Evolutionary conservation across 2,113 vertebrate genomes (phyloP).

Genomic region (Centropristis striata): DNA sequence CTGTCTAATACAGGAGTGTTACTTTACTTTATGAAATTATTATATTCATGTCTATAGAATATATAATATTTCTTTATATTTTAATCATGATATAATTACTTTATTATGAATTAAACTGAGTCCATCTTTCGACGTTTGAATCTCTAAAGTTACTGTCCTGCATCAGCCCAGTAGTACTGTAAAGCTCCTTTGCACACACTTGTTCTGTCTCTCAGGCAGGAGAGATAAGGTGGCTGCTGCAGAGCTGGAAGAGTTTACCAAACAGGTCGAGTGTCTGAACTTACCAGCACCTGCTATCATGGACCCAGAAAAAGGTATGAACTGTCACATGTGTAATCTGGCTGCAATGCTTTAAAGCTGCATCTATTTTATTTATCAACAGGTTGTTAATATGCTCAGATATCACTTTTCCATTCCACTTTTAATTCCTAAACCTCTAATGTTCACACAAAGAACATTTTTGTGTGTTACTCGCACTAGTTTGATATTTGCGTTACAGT

Average conservation of each 20-base stretch:
- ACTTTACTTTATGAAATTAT: too few relatives aligned
- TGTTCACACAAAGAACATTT: too few relatives aligned
- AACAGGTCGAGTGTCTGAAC: slow-evolving; percentile 59
- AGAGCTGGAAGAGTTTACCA: slow-evolving; percentile 60
- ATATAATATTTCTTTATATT: too few relatives aligned
- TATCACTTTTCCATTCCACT: background rate
- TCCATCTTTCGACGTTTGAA: too few relatives aligned
- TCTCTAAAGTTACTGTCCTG: too few relatives aligned
- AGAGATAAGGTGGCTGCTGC: slow-evolving; percentile 25
- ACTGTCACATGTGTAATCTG: background rate
- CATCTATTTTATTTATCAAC: background rate
- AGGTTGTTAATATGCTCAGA: background rate
- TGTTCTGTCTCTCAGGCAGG: slow-evolving; percentile 52
- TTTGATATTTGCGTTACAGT: too few relatives aligned
- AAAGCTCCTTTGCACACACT: background rate
- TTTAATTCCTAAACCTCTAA: background rate
- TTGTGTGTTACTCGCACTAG: too few relatives aligned
- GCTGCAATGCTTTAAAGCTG: background rate
- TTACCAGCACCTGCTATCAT: slow-evolving; percentile 33
- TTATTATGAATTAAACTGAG: too few relatives aligned
- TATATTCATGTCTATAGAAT: too few relatives aligned
- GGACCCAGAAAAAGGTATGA: slow-evolving; percentile 54
- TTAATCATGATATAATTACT: too few relatives aligned
- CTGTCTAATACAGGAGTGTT: too few relatives aligned
- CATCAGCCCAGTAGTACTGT: too few relatives aligned